Evolutionary conservation across 1,140 invertebrate genomes (phyloP), one percentile per base, ranked within the genome.

Genomic region (Hypsibius dujardini): DNA sequence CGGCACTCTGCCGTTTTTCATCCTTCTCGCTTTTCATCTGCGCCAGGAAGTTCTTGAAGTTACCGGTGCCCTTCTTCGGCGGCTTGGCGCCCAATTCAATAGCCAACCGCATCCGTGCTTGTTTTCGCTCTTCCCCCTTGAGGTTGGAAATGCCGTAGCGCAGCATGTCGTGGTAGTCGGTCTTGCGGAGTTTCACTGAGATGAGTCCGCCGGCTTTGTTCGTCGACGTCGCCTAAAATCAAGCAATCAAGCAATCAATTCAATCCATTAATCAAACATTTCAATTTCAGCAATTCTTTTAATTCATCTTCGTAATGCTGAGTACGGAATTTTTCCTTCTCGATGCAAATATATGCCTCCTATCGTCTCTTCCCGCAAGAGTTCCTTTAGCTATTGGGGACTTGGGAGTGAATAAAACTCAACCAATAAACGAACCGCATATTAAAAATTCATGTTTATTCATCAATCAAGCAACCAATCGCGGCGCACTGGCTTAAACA

Each of bases 101-200:
- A 42, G 62, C 62, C 45, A 67, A 42, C 45, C 42, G 7, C 62
- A 7, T 67, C 3, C 62, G 7, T 3, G 62, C 62, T 3, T 67
- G 7, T 7, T 42, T 14, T 67, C 45, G 12, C 3, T 67, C 62
- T 7, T 7, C 3, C 12, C 62, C 62, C 45, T 67, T 67, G 12
- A 42, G 42, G 3, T 67, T 42, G 62, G 62, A 67, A 3, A 67
- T 67, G 7, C 42, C 42, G 62, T 67, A 67, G 3, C 62, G 62
- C 42, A 67, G 42, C 62, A 67, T 67, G 62, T 67, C 62, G 42
- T 67, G 62, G 45, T 67, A 67, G 62, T 67, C 62, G 7, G 62
- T 56, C 62, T 7, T 3, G 42, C 7, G 7, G 3, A 67, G 42
- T 42, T 67, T 67, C 62, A 14, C 42, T 42, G 7, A 14, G 7